Percentiles rank a stretch among this genome's conserved stretches.
phyloP scores from a whole-genome alignment of 1,140 invertebrate species.

The Neodiprion virginianus region DNA sequence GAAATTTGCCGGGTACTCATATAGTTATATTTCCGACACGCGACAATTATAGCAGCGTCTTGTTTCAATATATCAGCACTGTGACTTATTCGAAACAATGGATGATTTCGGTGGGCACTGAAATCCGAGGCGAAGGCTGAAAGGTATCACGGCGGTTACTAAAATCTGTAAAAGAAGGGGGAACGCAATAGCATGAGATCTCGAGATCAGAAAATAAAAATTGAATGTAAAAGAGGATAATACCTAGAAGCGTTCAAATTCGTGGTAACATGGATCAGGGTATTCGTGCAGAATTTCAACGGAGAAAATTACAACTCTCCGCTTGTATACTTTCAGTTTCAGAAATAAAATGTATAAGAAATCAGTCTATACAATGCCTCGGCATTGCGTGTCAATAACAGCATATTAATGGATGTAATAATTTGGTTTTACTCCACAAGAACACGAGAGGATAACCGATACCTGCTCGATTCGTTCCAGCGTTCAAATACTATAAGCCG shows the following conservation, averaged over 20 bases:
- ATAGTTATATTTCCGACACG: no score
- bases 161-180: no score
- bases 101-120: no score
- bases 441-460: neutral
- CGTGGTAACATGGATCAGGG: neutral
- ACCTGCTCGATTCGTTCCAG: conserved; percentile 1
- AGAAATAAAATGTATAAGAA: neutral
- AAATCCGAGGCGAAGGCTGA: no score
- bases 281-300: neutral
- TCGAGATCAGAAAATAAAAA: neutral
- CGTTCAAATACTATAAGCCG: neutral
- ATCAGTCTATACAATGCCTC: neutral
- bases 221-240: neutral
- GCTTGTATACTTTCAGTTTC: neutral
- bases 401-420: neutral
- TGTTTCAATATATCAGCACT: no score
- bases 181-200: no score
- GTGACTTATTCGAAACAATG: no score
- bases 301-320: neutral
- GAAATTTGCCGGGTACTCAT: no score
- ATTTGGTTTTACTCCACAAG: neutral
- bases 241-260: neutral
- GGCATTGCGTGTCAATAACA: conserved; percentile 1
- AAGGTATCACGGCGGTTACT: no score
- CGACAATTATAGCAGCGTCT: no score